Conservation (phyloP, 2,113 vertebrate species). For the Cynoglossus semilaevis region DNA sequence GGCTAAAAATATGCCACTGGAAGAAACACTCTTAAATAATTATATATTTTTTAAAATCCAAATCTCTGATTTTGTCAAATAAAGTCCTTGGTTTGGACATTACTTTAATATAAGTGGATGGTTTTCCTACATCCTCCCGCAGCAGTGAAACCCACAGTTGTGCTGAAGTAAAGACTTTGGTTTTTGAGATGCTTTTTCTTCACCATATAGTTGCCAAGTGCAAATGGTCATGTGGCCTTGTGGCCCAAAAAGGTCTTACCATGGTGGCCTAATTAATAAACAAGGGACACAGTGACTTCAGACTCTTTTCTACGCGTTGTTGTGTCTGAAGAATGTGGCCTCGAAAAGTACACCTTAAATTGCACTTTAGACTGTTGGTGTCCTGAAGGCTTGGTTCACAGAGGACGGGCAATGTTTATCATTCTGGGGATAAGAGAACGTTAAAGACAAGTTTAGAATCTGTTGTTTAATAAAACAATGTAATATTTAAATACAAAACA, state of each 20-base stretch:
- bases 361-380: too few species aligned
- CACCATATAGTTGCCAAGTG: slow-evolving; percentile 12
- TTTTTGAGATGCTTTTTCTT: slow-evolving; percentile 9
- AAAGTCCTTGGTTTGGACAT: slow-evolving; percentile 11
- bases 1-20: too few species aligned
- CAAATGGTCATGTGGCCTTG: slow-evolving; percentile 40
- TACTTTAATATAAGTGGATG: neutral
- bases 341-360: neutral
- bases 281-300: slow-evolving; percentile 45
- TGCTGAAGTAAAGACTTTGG: slow-evolving; percentile 8
- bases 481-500: too few species aligned
- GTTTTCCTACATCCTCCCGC: slow-evolving; percentile 14
- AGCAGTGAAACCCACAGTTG: slow-evolving; percentile 4
- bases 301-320: slow-evolving; percentile 58
- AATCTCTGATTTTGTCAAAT: neutral
- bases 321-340: slow-evolving; percentile 53
- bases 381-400: too few species aligned
- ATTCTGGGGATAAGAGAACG: too few species aligned
- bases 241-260: slow-evolving; percentile 35
- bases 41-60: too few species aligned
- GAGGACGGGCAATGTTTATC: too few species aligned
- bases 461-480: too few species aligned
- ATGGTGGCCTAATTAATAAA: slow-evolving; percentile 46
- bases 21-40: too few species aligned
- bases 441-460: too few species aligned